A percentile compares a stretch with the other conserved stretches of the same genome.
Evolutionary conservation across 2,113 vertebrate genomes (phyloP).

Genomic region (Microtus pennsylvanicus): DNA sequence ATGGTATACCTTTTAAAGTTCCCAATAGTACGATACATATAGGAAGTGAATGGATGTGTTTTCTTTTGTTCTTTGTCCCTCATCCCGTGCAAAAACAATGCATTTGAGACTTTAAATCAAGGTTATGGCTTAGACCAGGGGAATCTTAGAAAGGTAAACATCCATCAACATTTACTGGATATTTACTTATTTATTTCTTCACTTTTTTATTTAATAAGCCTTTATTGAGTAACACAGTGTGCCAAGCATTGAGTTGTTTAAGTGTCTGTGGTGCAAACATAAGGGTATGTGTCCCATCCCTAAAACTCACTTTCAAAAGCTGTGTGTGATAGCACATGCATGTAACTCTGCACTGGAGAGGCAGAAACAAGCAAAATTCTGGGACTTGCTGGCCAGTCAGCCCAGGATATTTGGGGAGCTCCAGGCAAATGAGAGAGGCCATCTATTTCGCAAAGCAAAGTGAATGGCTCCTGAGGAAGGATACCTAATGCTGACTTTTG

Average conservation of each 20-base stretch:
- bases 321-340: not conserved
- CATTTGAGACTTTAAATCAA: slow-evolving; percentile 24
- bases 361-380: not conserved
- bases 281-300: not conserved
- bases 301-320: not conserved
- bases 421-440: not conserved
- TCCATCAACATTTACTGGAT: not conserved
- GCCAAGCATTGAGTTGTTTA: not conserved
- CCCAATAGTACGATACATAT: not conserved
- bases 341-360: not conserved
- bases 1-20: not conserved
- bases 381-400: not conserved
- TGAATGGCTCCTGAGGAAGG: not conserved
- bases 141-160: slow-evolving; percentile 35
- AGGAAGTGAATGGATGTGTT: not conserved
- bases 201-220: not conserved
- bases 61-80: not conserved
- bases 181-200: not conserved
- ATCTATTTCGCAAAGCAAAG: not conserved
- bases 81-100: not conserved
- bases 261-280: not conserved
- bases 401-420: not conserved
- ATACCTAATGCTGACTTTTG: not conserved
- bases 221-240: not conserved
- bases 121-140: not conserved